These are phyloP conservation scores for Hepsetus odoe DNA, from an alignment of 2,113 vertebrate genomes.

Conservation along the genomic window DNA sequence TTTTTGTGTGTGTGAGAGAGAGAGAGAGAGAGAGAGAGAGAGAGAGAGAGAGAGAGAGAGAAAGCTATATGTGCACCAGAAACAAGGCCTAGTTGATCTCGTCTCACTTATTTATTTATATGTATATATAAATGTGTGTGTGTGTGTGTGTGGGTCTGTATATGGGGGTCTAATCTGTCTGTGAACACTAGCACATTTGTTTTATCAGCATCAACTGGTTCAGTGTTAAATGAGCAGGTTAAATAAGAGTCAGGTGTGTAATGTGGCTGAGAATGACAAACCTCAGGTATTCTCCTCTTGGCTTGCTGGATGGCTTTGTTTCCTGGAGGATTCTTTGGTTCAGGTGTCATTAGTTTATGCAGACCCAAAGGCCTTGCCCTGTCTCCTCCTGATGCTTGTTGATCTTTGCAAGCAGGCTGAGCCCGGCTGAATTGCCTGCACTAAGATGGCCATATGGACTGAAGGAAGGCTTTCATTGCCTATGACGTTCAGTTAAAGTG, in stretches of 20 bases:
- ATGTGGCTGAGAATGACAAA: background rate
- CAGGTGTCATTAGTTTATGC: background rate
- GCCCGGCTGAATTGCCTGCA: background rate
- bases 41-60: no score
- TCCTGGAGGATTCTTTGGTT: background rate
- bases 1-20: no score
- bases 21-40: no score
- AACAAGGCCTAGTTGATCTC: background rate
- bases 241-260: background rate
- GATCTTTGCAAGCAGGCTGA: background rate
- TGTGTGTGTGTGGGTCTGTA: no score
- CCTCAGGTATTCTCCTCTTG: background rate
- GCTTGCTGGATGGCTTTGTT: background rate
- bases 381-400: background rate
- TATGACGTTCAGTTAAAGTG: background rate
- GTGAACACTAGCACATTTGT: conserved; percentile 25
- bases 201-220: no score
- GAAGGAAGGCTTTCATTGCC: background rate
- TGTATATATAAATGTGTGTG: no score
- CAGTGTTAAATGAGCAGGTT: background rate
- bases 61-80: background rate
- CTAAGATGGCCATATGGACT: background rate
- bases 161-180: conserved; percentile 4
- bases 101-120: background rate
- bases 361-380: background rate